Evolutionary conservation across 2,113 vertebrate species (phyloP), one percentile per base, ranked within the genome.

Genomic region (Andinoacara biseriatus): DNA sequence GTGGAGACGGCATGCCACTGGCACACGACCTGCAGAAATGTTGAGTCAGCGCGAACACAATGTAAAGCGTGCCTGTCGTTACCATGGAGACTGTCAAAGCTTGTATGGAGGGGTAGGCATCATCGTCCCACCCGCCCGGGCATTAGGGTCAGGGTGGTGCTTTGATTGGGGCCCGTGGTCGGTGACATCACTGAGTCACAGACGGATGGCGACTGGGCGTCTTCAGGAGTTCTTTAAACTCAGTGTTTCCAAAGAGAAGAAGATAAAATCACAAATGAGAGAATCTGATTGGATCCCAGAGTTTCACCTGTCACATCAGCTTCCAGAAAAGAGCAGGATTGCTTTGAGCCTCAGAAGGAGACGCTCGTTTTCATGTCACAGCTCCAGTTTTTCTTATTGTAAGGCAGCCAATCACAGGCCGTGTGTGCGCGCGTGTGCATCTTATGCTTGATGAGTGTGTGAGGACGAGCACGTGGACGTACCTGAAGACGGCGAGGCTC

Each of bases 401-500:
- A 61, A 0, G 18, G 17, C 33, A 1, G 24, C 62, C 38, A 67
- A 67, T 67, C 63, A 67, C 38, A 67, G 38, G 22, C 4, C 38
- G 57, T 61, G 43, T 10, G 5, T 35, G 35, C 2, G 8, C 14
- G 40, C 1, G 11, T 13, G 13, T 14, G 60, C 2, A 13, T 43
- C 11, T 43, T 43, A 14, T 2, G 1, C 40, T 13, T 43, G 40
- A 43, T 9, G 61, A 24, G 4, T 10, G 33, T 26, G 40, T 26
- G 63, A 49, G 15, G 63, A 43, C 14, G 13, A 43, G 14, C 40
- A 43, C 38, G 2, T 10, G 13, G 40, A 13, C 40, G 69, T 83
- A 98, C 97, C 97, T 98, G 96, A 98, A 98, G 58, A 97, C 1
- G 1, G 97, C 96, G 57, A 98, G 95, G 81, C 90, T 86, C 5